A percentile compares a stretch with the other conserved stretches of the same genome.
phyloP scores from a whole-genome alignment of 2,888 invertebrate species.

The Microctonus hyperodae region DNA sequence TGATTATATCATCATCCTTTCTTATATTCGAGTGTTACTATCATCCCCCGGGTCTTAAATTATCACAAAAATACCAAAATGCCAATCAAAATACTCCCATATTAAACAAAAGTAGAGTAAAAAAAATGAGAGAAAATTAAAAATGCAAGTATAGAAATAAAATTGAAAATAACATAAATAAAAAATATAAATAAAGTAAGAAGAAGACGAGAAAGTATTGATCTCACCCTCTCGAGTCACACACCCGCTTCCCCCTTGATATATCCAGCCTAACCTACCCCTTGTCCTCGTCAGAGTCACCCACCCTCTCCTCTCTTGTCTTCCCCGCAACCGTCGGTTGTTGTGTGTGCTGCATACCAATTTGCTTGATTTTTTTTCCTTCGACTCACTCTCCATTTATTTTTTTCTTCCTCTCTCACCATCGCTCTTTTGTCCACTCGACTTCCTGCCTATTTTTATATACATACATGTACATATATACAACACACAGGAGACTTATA shows the following conservation, averaged over 20 bases:
- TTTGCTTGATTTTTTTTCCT: constrained; percentile 66
- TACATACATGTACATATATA: too few species aligned
- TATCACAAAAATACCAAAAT: not conserved
- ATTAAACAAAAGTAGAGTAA: too few species aligned
- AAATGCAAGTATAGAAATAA: constrained; percentile 12
- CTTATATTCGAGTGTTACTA: not conserved
- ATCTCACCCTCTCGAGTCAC: constrained; percentile 60
- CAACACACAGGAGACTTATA: constrained; percentile 36
- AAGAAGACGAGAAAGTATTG: constrained; percentile 62
- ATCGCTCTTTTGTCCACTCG: constrained; percentile 37
- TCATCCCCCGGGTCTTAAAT: not conserved
- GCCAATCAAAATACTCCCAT: too few species aligned
- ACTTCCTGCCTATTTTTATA: constrained; percentile 48
- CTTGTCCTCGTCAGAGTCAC: constrained; percentile 48
- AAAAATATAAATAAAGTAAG: constrained; percentile 32
- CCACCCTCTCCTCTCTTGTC: too few species aligned
- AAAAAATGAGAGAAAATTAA: constrained; percentile 17
- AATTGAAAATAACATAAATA: constrained; percentile 20
- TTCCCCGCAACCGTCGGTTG: constrained; percentile 63
- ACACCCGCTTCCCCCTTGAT: constrained; percentile 31
- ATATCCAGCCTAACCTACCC: constrained; percentile 56
- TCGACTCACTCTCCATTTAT: constrained; percentile 44
- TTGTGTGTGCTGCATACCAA: constrained; percentile 72
- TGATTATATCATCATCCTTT: constrained; percentile 34
- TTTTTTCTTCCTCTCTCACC: constrained; percentile 46